Conservation (phyloP, 2,888 invertebrate genomes). For the Sabellastarte sp. region DNA sequence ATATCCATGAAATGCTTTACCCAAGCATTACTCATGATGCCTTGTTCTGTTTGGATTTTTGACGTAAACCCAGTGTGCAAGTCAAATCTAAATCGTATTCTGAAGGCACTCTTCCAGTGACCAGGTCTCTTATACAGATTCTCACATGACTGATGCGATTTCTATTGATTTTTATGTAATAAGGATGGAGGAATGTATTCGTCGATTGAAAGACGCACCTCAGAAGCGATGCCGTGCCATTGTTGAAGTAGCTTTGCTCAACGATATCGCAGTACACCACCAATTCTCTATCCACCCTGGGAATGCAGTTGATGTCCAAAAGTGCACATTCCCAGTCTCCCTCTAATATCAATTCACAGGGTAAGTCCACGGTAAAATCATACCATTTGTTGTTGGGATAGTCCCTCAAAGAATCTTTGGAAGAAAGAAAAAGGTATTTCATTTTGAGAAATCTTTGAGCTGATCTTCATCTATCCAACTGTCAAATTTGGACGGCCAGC, state of each 20-base stretch:
- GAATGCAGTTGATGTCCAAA: neutral
- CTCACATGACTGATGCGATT: no score
- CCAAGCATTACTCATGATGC: no score
- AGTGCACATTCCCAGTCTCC: neutral
- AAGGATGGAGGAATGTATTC: no score
- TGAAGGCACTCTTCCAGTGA: no score
- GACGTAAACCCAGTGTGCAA: no score
- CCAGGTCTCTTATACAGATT: no score
- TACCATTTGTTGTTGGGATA: neutral
- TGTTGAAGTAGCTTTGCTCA: neutral
- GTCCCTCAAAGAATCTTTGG: neutral
- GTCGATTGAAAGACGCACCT: no score
- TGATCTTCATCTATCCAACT: neutral
- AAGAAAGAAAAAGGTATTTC: neutral
- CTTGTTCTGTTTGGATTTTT: no score
- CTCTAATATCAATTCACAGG: neutral
- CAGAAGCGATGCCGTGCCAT: no score
- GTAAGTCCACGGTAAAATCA: neutral
- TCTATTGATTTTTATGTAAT: no score
- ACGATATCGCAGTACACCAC: neutral
- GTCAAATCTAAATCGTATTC: no score
- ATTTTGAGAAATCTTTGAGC: neutral
- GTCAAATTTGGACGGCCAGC: neutral
- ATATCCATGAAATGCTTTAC: no score
- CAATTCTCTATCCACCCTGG: neutral